phyloP scores from a whole-genome alignment of 2,113 vertebrate species.

The Oreochromis aureus region DNA sequence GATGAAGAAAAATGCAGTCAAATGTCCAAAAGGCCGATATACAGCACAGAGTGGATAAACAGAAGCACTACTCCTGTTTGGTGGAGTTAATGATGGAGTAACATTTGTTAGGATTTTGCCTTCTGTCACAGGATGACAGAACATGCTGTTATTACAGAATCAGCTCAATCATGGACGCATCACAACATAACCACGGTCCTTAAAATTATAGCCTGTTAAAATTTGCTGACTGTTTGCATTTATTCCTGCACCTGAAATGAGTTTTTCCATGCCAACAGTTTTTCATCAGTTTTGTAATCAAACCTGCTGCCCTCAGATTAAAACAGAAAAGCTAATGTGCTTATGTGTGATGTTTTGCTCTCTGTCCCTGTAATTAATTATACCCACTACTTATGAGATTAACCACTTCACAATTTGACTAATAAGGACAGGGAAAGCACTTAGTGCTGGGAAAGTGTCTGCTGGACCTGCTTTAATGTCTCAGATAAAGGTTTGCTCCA shows the following conservation, averaged over 20 bases:
- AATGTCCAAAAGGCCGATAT: neutral
- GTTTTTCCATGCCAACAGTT: neutral
- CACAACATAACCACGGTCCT: neutral
- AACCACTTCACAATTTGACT: conserved; percentile 24
- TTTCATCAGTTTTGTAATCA: neutral
- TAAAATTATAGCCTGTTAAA: neutral
- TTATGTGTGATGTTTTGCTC: neutral
- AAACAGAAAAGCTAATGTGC: neutral
- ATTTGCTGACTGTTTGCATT: neutral
- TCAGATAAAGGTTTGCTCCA: neutral
- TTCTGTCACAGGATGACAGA: neutral
- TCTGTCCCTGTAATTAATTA: neutral
- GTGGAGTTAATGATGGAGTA: neutral
- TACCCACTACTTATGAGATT: neutral
- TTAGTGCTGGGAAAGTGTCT: neutral
- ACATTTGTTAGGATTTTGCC: neutral
- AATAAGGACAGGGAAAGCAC: neutral
- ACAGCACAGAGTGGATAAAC: neutral
- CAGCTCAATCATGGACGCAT: neutral
- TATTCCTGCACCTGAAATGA: neutral
- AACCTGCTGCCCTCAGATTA: neutral
- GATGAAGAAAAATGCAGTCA: neutral
- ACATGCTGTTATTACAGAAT: neutral
- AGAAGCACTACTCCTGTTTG: neutral
- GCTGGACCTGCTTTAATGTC: conserved; percentile 1